Percentiles rank a stretch among this genome's conserved stretches.
These are phyloP conservation scores for Sebastes oblongus DNA, from an alignment of 2,797 vertebrate genomes.

Conservation along the genomic window DNA sequence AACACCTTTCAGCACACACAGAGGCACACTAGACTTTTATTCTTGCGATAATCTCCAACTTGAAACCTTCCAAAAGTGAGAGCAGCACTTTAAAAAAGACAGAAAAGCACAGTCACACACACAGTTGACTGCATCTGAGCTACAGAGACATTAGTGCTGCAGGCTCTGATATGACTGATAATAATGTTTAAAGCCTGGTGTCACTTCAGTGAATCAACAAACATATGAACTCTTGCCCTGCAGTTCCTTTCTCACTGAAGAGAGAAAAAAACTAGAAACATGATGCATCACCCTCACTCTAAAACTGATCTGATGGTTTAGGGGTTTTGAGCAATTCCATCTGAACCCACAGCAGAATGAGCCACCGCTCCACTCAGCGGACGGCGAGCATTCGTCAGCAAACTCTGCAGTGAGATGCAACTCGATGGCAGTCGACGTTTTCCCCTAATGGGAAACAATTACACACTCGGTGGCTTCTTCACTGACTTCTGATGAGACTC, in stretches of 20 bases:
- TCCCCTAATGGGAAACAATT: conserved; percentile 84
- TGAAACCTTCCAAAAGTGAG: not conserved
- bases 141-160: conserved; percentile 7
- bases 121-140: conserved; percentile 14
- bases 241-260: not conserved
- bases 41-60: not conserved
- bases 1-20: not conserved
- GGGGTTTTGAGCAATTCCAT: conserved; percentile 64
- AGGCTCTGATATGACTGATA: conserved; percentile 44
- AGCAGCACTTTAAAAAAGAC: not conserved
- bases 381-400: conserved; percentile 75
- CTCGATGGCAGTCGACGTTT: conserved; percentile 68
- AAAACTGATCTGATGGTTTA: conserved; percentile 44
- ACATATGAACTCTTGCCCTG: conserved; percentile 53
- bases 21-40: not conserved
- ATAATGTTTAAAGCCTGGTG: conserved; percentile 46
- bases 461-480: conserved; percentile 84
- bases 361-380: conserved; percentile 47
- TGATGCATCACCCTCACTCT: conserved; percentile 30
- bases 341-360: conserved; percentile 56
- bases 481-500: conserved; percentile 82
- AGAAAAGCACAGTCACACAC: not conserved
- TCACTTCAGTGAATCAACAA: conserved; percentile 49
- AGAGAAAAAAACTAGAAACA: not conserved
- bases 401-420: conserved; percentile 67